These are phyloP conservation scores for Marasmarcha lunaedactyla DNA, from an alignment of 2,888 invertebrate species.

Conservation along the genomic window DNA sequence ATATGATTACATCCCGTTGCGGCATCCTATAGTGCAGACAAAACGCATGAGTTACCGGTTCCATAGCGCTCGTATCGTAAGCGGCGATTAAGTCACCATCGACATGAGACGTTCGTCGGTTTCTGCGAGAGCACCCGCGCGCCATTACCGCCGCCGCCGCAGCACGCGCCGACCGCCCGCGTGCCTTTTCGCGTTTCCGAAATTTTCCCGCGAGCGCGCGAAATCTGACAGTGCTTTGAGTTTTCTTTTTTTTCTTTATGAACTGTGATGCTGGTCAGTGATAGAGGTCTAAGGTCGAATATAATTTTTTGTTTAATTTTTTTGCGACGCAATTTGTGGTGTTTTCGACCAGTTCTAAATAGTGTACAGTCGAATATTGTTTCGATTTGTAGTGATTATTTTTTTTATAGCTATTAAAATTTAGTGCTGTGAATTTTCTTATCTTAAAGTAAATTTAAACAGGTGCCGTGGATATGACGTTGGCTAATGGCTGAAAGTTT, in stretches of 20 bases:
- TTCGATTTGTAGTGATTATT: background rate
- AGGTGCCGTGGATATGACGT: slow-evolving; percentile 5
- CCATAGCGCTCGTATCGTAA: too few relatives aligned
- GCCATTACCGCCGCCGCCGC: slow-evolving; percentile 41
- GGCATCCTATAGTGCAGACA: too few relatives aligned
- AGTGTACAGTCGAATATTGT: background rate
- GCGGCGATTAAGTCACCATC: too few relatives aligned
- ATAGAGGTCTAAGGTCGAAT: slow-evolving; percentile 12
- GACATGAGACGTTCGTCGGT: slow-evolving; percentile 9
- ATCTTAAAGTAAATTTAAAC: slow-evolving; percentile 7
- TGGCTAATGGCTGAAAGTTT: background rate
- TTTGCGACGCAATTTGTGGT: too few relatives aligned
- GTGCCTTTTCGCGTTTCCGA: slow-evolving; percentile 45
- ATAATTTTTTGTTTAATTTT: slow-evolving; percentile 7
- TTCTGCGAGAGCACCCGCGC: slow-evolving; percentile 33
- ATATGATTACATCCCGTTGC: too few relatives aligned
- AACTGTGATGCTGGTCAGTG: slow-evolving; percentile 12
- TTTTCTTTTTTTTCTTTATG: slow-evolving; percentile 11
- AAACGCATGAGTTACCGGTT: background rate
- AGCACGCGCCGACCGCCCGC: slow-evolving; percentile 62
- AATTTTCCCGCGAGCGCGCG: slow-evolving; percentile 32
- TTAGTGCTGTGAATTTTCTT: slow-evolving; percentile 8
- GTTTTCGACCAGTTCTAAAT: background rate
- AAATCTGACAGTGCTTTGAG: background rate
- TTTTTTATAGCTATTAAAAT: background rate